phyloP scores from a whole-genome alignment of 2,888 invertebrate species.

The Myopa tessellatipennis region DNA sequence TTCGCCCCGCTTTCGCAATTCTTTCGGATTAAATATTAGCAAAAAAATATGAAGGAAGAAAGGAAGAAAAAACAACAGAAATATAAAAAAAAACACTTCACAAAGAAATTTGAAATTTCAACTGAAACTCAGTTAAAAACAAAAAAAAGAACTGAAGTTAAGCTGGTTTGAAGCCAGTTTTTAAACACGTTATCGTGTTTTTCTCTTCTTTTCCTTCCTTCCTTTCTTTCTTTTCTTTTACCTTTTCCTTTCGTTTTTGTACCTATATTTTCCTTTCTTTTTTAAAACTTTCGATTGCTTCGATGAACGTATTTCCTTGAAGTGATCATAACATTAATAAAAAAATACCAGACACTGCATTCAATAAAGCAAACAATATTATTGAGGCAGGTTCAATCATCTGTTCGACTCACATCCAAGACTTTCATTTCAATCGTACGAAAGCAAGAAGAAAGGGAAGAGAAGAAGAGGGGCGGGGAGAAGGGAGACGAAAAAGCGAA shows the following conservation, averaged over 20 bases:
- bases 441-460: no score
- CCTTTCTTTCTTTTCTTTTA: neutral
- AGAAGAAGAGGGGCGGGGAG: no score
- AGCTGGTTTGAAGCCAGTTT: neutral
- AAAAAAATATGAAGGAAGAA: no score
- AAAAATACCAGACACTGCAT: neutral
- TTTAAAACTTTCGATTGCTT: neutral
- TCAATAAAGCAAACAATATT: neutral
- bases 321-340: neutral
- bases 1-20: no score
- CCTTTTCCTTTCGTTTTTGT: neutral
- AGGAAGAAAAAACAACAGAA: no score
- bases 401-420: neutral
- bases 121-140: no score
- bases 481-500: no score
- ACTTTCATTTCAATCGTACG: neutral
- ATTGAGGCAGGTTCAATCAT: slow-evolving; percentile 1
- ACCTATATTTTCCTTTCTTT: neutral
- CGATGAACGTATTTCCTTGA: slow-evolving; percentile 23
- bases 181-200: no score
- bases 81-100: no score
- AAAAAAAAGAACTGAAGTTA: no score
- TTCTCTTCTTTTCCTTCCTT: neutral
- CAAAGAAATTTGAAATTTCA: no score
- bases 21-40: no score